Base-by-base conservation (phyloP, 2,113 vertebrate genomes). In the Cavia aperea region DNA sequence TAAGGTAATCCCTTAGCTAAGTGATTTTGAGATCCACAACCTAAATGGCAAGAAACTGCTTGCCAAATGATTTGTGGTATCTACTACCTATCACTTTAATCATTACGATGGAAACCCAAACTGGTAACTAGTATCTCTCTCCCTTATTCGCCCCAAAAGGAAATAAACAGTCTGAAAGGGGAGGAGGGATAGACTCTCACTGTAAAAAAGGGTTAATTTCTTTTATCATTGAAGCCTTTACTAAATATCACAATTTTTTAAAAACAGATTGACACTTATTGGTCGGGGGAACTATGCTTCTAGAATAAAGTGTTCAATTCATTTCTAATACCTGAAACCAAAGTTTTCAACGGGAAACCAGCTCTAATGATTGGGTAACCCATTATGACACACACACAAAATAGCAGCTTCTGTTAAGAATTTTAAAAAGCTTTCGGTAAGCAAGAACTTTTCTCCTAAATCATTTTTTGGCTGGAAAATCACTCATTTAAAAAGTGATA, bases 341-440 rank as follows among this genome's bases (percentile, higher is more conserved):
- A n/a, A 62, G 54, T 90, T 88, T 77, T 93, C 86, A 88, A 65
- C 85, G 84, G 9, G 15, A 83, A 92, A 92, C 4, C 3, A 39
- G 29, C 6, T 84, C 24, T 14, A 66, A 92, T 51, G 31, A 33
- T 65, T 91, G 49, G 60, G 77, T 65, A 86, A 94, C 24, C 39
- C 78, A 88, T 86, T 81, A 92, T 95, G 26, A 91, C 24, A 93
- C 21, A 81, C 21, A 81, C 60, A 94, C 36, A 93, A 93, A 95
- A 93, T 24, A 46, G 75, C 33, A 84, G 36, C 24, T 86, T 10
- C 24, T 88, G 36, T 24, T 65, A 62, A 81, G 12, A 24, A 23
- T 49, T 56, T 88, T 93, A 11, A 49, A 77, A 83, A 72, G 23
- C 10, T 65, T 92, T 56, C 43, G 68, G 54, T 33, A 94, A 93